Conservation (phyloP, 2,888 invertebrate species). For the Dynastes tityus region DNA sequence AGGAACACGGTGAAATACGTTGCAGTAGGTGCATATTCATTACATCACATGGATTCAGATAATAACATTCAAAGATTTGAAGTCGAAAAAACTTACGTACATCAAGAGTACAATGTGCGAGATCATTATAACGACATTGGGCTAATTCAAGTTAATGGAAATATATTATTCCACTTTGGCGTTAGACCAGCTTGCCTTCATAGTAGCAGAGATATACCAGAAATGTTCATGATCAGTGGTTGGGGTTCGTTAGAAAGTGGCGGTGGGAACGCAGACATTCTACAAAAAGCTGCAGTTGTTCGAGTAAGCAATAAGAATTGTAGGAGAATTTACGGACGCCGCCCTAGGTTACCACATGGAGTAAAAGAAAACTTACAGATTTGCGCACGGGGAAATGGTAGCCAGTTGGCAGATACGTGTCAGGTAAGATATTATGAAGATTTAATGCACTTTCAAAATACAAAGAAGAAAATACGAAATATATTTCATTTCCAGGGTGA, state of each 20-base stretch:
- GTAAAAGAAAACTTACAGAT: constrained; percentile 68
- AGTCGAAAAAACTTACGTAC: constrained; percentile 63
- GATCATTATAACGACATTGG: constrained; percentile 73
- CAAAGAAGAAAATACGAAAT: too few relatives aligned
- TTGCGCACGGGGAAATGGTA: constrained; percentile 69
- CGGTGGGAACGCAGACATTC: constrained; percentile 60
- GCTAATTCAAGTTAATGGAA: constrained; percentile 67
- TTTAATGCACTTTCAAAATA: neutral
- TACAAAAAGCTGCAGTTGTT: constrained; percentile 70
- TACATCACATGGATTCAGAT: constrained; percentile 59
- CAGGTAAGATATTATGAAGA: constrained; percentile 65
- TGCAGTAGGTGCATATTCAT: constrained; percentile 69
- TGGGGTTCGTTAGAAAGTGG: constrained; percentile 67
- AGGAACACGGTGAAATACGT: constrained; percentile 67
- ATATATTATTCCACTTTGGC: constrained; percentile 65
- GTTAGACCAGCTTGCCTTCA: constrained; percentile 71
- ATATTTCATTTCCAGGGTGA: constrained; percentile 71
- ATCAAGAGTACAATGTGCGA: constrained; percentile 68
- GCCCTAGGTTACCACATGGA: constrained; percentile 64
- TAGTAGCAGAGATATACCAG: constrained; percentile 53
- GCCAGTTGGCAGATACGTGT: constrained; percentile 70
- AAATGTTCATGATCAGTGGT: constrained; percentile 68
- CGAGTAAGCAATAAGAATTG: constrained; percentile 64
- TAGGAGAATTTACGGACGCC: constrained; percentile 59
- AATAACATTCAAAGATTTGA: constrained; percentile 61